Evolutionary conservation across 2,113 vertebrate genomes (phyloP), one percentile per base, ranked within the genome.

Genomic region (Willisornis vidua): DNA sequence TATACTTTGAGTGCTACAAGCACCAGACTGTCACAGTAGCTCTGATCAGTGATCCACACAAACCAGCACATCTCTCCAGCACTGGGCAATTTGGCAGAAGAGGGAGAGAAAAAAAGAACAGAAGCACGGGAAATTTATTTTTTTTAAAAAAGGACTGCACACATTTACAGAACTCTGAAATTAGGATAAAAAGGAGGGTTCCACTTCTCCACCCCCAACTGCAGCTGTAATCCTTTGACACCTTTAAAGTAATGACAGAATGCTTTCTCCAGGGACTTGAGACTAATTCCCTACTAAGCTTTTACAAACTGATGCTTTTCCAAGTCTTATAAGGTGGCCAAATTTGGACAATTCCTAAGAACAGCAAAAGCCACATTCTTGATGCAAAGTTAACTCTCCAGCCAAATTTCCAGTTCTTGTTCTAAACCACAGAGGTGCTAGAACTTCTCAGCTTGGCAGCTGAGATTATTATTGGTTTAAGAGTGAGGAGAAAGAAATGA

Each of bases 331-430:
- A 67, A 68, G 24, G 59, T 41, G 52, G 88, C 82, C 85, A 93
- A 96, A 95, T 94, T 93, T 90, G 90, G 90, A 79, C 59, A 81
- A 91, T 96, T 93, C 45, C 10, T 68, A 65, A 70, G 43, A 84
- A 77, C 15, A 87, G 68, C 75, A 94, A 95, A 93, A 86, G 76
- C 63, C 82, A 80, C 63, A 62, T 67, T 96, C 85, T 66, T 70
- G 43, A 83, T 67, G 39, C 43, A 63, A 74, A 91, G 43, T 83
- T 79, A 85, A 90, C 33, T 81, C 39, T 75, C 68, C 45, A 77
- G 87, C 24, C 90, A 93, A 88, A 93, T 78, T 88, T 75, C 48
- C 76, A 63, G 43, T 43, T 91, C 76, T 91, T 86, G 43, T 67
- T 95, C 71, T 85, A 95, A 87, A 85, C 59, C 67, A 71, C 1